phyloP scores from a whole-genome alignment of 2,797 vertebrate genomes.

The Gobio occitaniae region DNA sequence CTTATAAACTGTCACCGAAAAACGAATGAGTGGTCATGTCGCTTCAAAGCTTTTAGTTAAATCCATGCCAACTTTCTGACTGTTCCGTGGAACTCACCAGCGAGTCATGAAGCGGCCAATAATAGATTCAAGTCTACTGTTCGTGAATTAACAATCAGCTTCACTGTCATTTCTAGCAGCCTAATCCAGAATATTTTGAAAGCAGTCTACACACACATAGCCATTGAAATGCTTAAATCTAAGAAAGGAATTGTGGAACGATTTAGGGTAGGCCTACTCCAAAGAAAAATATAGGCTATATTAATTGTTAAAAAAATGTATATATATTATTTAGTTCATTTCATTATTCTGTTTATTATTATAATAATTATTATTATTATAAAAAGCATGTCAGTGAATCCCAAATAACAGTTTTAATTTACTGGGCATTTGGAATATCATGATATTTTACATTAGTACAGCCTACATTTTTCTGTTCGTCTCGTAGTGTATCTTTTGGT shows the following conservation, averaged over 20 bases:
- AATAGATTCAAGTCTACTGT: constrained; percentile 10
- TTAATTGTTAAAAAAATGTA: background rate
- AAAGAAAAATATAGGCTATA: background rate
- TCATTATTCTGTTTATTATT: too few species aligned
- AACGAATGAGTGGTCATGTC: constrained; percentile 22
- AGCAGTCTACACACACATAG: background rate
- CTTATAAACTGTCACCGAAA: constrained; percentile 45
- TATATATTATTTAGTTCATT: too few species aligned
- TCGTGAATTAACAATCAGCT: constrained; percentile 28
- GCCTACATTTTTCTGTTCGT: background rate
- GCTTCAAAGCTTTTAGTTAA: constrained; percentile 38
- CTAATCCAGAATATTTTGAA: background rate
- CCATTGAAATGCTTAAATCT: background rate
- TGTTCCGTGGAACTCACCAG: background rate
- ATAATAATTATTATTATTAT: background rate
- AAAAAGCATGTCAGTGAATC: background rate
- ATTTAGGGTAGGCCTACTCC: background rate
- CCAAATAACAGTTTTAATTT: background rate
- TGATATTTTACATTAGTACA: background rate
- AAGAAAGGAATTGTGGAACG: background rate
- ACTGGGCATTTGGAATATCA: background rate
- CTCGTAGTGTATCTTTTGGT: background rate
- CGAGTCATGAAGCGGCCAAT: constrained; percentile 8
- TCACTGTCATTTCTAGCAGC: constrained; percentile 18
- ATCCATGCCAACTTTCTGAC: constrained; percentile 28